Evolutionary conservation across 2,113 vertebrate genomes (phyloP), one percentile per base, ranked within the genome.

Genomic region (Elachura formosa): DNA sequence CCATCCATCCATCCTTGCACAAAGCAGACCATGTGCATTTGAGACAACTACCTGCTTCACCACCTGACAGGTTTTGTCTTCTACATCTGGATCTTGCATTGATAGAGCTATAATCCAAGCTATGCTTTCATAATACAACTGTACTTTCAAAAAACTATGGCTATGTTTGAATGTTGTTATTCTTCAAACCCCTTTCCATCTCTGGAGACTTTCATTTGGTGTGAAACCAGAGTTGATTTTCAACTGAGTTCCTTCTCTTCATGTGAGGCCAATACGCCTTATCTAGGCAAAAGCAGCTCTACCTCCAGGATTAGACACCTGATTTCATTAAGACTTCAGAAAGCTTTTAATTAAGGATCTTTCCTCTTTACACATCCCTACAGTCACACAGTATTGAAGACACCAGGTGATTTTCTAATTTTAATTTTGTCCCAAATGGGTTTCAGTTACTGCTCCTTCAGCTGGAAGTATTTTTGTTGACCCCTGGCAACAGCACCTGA

Each of bases 281-380:
- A 63, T 43, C 43, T 29, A 51, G 56, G 68, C 66, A 78, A 91
- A 87, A 78, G 52, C 51, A 87, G 29, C 25, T 84, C 23, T 58
- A 25, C n/a, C 23, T 78, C 52, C 45, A 89, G 36, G 33, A 68
- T 75, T 68, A 74, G 52, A 62, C 52, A 84, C 20, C 52, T 54
- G 48, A 86, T 89, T 92, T 93, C 61, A 75, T 86, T 89, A 84
- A 52, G 66, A 78, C 62, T 82, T 84, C n/a, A 78, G 56, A 94
- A 58, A 66, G 34, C 14, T 87, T 79, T 79, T 91, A 75, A 87
- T 94, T 89, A 82, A 78, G 34, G 9, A 45, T 78, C 49, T 71
- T 40, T 84, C 64, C 79, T 52, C 79, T 77, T 66, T 72, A 23
- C 31, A 64, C 26, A 14, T 34, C 62, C 24, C 45, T 38, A 41